Conservation (phyloP, 2,113 vertebrate species). For the Amia ocellicauda region DNA sequence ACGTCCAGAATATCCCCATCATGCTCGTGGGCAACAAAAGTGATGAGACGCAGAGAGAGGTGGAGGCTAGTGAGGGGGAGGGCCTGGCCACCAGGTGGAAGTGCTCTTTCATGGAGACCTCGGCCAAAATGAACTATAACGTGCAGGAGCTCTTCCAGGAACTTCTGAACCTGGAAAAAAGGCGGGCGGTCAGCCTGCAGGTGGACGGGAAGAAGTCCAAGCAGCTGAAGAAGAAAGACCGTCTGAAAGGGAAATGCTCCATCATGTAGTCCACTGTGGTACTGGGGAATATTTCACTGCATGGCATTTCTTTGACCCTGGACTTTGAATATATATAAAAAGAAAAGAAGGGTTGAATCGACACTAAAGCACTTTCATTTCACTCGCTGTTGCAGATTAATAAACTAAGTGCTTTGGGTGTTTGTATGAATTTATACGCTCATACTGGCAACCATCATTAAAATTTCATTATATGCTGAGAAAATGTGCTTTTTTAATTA, state of each 20-base stretch:
- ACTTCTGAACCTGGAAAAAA: constrained; percentile 60
- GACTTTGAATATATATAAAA: not conserved
- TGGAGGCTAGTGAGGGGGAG: constrained; percentile 53
- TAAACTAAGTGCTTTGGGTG: not conserved
- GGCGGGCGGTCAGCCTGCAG: constrained; percentile 50
- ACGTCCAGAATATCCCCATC: constrained; percentile 44
- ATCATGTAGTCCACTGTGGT: constrained; percentile 48
- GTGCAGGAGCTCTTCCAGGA: constrained; percentile 67
- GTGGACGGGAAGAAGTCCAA: constrained; percentile 58
- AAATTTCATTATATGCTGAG: not conserved
- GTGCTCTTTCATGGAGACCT: constrained; percentile 67
- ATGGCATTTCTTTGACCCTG: not conserved
- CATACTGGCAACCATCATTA: not conserved
- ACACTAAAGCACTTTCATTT: not conserved
- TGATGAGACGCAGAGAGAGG: constrained; percentile 51
- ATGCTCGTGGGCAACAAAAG: constrained; percentile 67
- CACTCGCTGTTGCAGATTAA: not conserved
- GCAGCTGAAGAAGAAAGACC: constrained; percentile 49
- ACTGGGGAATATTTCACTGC: not conserved
- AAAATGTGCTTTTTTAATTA: not conserved
- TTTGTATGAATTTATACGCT: not conserved
- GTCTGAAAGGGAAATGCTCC: constrained; percentile 59
- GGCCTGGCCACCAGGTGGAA: constrained; percentile 59
- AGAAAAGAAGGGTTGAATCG: not conserved
- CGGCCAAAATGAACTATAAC: constrained; percentile 56